Percentiles rank a stretch among this genome's conserved stretches.
Evolutionary conservation across 2,888 invertebrate species (phyloP).

Genomic region (Diarsia mendica): DNA sequence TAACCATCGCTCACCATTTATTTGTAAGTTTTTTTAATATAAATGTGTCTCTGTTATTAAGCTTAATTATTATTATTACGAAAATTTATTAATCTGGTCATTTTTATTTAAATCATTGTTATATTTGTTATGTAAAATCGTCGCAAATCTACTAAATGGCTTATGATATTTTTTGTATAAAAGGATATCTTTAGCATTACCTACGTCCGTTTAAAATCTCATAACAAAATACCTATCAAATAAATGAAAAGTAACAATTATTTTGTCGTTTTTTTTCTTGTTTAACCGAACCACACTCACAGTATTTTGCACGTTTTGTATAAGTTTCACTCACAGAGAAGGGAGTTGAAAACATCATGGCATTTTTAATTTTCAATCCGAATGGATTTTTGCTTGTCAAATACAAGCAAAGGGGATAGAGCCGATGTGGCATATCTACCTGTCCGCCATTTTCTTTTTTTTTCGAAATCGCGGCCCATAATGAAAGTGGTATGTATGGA

Average conservation of each 20-base stretch:
- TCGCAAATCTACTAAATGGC: conserved; percentile 87
- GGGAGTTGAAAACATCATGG: not conserved
- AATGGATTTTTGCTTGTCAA: too few species aligned
- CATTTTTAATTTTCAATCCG: not conserved
- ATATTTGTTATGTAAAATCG: conserved; percentile 88
- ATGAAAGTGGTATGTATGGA: too few species aligned
- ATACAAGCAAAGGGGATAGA: too few species aligned
- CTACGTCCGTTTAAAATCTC: conserved; percentile 89
- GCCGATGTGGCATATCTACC: too few species aligned
- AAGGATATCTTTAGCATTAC: conserved; percentile 85
- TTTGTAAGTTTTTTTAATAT: conserved; percentile 87
- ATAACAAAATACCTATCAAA: conserved; percentile 85
- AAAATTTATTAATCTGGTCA: conserved; percentile 90
- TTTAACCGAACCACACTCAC: not conserved
- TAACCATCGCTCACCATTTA: conserved; percentile 89
- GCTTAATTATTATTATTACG: conserved; percentile 86
- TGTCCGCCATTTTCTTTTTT: too few species aligned
- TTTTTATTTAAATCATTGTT: conserved; percentile 90
- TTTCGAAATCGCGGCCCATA: too few species aligned
- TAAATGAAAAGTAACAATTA: conserved; percentile 87
- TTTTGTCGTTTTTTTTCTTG: conserved; percentile 58
- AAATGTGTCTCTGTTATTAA: conserved; percentile 87
- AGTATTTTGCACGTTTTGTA: not conserved
- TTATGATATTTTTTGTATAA: conserved; percentile 88
- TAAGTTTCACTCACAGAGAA: not conserved